Evolutionary conservation across 2,888 invertebrate genomes (phyloP).

Genomic region (Spisula subtruncata): DNA sequence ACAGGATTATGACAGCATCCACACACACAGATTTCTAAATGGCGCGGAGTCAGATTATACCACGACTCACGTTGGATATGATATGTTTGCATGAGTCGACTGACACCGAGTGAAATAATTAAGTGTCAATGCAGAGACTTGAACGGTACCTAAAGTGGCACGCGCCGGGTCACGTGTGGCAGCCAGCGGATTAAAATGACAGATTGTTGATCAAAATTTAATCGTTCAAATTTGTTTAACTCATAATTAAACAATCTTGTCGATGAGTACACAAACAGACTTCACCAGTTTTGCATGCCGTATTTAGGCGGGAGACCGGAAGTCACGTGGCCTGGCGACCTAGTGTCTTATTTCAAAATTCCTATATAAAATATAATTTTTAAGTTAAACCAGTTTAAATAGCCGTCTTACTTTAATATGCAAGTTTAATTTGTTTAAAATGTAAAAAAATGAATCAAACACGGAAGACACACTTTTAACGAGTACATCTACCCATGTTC

Average conservation of each 20-base stretch:
- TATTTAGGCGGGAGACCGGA: background rate
- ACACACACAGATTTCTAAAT: background rate
- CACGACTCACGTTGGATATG: background rate
- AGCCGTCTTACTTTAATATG: too few relatives aligned
- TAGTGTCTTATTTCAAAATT: background rate
- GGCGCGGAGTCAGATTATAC: background rate
- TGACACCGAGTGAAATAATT: background rate
- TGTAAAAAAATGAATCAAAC: too few relatives aligned
- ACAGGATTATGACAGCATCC: background rate
- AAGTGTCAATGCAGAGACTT: slow-evolving; percentile 24
- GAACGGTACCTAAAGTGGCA: slow-evolving; percentile 35
- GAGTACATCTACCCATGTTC: too few relatives aligned
- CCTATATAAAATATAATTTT: background rate
- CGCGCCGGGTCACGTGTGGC: slow-evolving; percentile 39
- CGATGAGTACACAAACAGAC: slow-evolving; percentile 2
- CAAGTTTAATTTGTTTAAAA: too few relatives aligned
- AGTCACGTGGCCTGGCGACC: slow-evolving; percentile 32
- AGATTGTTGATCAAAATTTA: slow-evolving; percentile 37
- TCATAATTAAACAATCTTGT: slow-evolving; percentile 3
- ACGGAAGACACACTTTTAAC: too few relatives aligned
- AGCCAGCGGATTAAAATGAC: slow-evolving; percentile 37
- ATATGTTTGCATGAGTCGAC: background rate
- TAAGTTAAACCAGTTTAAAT: background rate
- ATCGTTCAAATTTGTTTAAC: slow-evolving; percentile 41
- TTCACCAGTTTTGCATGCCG: background rate